phyloP scores from a whole-genome alignment of 2,113 vertebrate genomes.

The Passer domesticus region DNA sequence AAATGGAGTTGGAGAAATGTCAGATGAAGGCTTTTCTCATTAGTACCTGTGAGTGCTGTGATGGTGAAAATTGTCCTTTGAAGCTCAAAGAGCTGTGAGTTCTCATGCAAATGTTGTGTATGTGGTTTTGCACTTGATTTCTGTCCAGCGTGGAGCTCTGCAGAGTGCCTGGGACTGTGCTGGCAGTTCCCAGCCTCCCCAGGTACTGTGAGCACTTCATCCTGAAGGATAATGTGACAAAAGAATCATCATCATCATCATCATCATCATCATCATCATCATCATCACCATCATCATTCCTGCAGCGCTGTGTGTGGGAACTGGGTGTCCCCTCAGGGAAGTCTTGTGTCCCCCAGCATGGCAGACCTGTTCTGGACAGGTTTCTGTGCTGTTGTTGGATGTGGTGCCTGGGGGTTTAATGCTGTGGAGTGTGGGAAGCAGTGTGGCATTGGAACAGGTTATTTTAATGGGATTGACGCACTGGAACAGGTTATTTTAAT shows the following conservation, averaged over 20 bases:
- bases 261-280: neutral
- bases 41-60: neutral
- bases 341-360: fast-evolving
- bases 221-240: fast-evolving
- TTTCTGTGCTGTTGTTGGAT: neutral
- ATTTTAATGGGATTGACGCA: neutral
- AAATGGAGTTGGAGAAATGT: neutral
- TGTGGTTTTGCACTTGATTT: neutral
- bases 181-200: neutral
- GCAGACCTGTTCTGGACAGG: neutral
- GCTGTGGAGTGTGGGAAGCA: neutral
- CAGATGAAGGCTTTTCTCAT: neutral
- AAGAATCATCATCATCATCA: fast-evolving
- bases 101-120: neutral
- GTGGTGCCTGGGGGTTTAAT: neutral
- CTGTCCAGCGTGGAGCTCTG: neutral
- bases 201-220: neutral
- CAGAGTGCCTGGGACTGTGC: neutral
- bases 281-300: neutral
- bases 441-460: neutral
- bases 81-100: neutral
- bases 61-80: neutral
- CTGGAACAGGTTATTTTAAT: neutral
- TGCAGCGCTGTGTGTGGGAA: fast-evolving
- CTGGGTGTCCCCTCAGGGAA: fast-evolving